Conservation (phyloP, 2,888 invertebrate genomes). For the Spialia ferax region DNA sequence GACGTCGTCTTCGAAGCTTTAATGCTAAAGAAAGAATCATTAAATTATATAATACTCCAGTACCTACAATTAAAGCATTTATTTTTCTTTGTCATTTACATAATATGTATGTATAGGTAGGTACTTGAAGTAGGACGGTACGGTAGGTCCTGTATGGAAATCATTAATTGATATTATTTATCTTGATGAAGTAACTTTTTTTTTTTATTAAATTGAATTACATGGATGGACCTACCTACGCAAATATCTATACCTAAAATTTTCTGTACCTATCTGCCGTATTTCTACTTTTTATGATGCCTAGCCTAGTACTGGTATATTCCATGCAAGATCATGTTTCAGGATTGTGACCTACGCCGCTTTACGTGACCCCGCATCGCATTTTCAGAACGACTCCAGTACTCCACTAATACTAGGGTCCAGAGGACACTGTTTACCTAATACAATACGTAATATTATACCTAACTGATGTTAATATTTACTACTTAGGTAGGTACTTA, state of each 20-base stretch:
- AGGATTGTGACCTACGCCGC: constrained; percentile 31
- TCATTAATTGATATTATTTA: too few species aligned
- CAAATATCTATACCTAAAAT: not conserved
- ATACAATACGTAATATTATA: too few species aligned
- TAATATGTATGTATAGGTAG: too few species aligned
- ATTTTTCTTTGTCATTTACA: not conserved
- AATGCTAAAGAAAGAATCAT: constrained; percentile 1
- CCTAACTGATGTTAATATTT: too few species aligned
- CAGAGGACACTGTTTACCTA: not conserved
- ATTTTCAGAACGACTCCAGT: constrained; percentile 27
- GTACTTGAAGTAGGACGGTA: too few species aligned
- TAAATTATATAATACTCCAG: constrained; percentile 4
- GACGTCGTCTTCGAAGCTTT: constrained; percentile 3
- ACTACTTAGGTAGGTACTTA: too few species aligned
- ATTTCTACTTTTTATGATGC: not conserved
- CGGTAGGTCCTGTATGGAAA: not conserved
- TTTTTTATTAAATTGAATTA: too few species aligned
- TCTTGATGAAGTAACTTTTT: too few species aligned
- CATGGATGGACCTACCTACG: too few species aligned
- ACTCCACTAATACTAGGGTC: constrained; percentile 14
- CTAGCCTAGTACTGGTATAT: not conserved
- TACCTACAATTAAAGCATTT: not conserved
- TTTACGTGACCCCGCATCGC: constrained; percentile 28
- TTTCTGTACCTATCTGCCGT: not conserved
- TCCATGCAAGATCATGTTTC: constrained; percentile 37